Base-by-base conservation (phyloP, 1,140 invertebrate species). In the Rhopalosiphum maidis region DNA sequence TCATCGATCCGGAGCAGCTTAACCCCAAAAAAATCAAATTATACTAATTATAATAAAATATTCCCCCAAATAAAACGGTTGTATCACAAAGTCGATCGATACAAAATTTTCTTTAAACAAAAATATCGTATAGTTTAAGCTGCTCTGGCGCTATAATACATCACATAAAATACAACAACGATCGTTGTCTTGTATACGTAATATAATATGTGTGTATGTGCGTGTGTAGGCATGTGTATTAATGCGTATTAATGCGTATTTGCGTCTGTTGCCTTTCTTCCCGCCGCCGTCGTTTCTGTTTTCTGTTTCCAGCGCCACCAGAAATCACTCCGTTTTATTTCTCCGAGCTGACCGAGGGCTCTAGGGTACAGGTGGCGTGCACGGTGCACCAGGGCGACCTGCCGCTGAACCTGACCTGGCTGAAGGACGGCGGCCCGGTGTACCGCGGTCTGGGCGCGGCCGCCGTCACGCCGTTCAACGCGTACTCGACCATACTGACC, bases 341-440 rank as follows among this genome's bases (percentile, higher is more conserved):
- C 51, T 95, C 94, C 92, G 96, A 96, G 94, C 95, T 96, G 94
- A 95, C 96, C 94, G 96, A 95, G 94, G 96, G 96, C 18, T 95
- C 95, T 37, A 94, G 96, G 92, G 95, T 96, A 35, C 95, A 96
- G 94, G 96, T 97, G 60, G 96, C 96, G 43, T 97, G 97, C 95
- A 96, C 96, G 9, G 96, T 97, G 43, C 96, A 96, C 94, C 96
- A 96, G 94, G 97, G 97, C 46, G 97, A 97, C 95, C 95, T 96
- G 86, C 97, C 97, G 46, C 95, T 97, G 85, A 96, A 95, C 94
- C 96, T 97, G 93, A 95, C 95, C 85, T 97, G 97, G 97, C 96
- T 97, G 94, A 96, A 97, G 95, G 96, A 96, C 89, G 95, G 95
- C 35, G 95, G 95, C 54, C 90, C 46, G 25, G 95, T 94, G 95